These are phyloP conservation scores for Eubucco bourcierii DNA, from an alignment of 2,113 vertebrate species.

Conservation along the genomic window DNA sequence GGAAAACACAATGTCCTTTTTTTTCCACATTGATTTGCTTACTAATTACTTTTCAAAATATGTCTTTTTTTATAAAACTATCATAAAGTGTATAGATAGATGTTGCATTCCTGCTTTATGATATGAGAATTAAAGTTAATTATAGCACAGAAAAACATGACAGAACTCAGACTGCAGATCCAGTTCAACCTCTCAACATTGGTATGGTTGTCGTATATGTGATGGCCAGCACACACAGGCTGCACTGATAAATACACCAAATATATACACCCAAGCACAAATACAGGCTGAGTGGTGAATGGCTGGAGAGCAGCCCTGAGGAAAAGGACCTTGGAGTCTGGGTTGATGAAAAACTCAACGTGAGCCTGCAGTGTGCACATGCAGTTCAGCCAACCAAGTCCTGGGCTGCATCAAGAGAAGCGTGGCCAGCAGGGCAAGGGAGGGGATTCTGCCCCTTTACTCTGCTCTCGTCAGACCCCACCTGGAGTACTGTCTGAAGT, in stretches of 20 bases:
- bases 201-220: background rate
- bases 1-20: background rate
- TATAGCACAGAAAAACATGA: background rate
- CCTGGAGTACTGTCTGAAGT: no score
- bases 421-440: no score
- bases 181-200: background rate
- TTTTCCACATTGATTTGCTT: background rate
- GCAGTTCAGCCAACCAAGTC: no score
- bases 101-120: background rate
- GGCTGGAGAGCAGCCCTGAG: no score
- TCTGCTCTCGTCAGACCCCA: no score
- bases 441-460: no score
- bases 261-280: no score
- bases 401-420: no score
- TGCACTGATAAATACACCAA: slow-evolving; percentile 14
- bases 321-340: no score
- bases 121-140: background rate
- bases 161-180: background rate
- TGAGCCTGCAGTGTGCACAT: no score
- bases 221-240: background rate
- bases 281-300: no score
- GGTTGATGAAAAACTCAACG: no score
- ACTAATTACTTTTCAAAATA: slow-evolving; percentile 11
- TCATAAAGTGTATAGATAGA: background rate
- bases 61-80: background rate